phyloP scores from a whole-genome alignment of 35 echinoderm and acorn worm species.

The Ophiothrix spiculata region DNA sequence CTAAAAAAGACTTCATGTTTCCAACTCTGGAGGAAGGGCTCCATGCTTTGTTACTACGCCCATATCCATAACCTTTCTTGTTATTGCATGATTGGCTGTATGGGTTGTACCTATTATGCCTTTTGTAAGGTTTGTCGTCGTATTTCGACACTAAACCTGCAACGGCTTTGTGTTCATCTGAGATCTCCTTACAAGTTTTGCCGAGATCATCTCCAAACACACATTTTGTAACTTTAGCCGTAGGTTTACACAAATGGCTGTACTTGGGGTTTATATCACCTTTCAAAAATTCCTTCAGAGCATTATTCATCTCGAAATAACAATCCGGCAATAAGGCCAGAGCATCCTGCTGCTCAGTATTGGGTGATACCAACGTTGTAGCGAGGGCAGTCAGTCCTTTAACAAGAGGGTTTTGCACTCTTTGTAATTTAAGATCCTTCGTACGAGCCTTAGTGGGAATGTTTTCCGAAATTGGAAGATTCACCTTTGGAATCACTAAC shows the following conservation, averaged over 20 bases:
- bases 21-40: too few relatives aligned
- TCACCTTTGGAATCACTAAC: constrained; percentile 46
- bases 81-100: too few relatives aligned
- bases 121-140: too few relatives aligned
- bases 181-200: constrained; percentile 47
- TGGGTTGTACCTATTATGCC: too few relatives aligned
- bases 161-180: constrained; percentile 41
- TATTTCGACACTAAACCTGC: constrained; percentile 18
- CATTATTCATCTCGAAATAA: constrained; percentile 41
- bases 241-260: constrained; percentile 30
- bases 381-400: constrained; percentile 35
- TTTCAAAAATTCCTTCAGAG: constrained; percentile 36
- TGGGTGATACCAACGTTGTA: not conserved
- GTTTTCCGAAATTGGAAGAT: constrained; percentile 48
- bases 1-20: too few relatives aligned
- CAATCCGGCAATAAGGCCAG: constrained; percentile 25
- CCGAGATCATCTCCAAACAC: constrained; percentile 52
- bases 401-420: constrained; percentile 39
- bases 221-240: constrained; percentile 34
- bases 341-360: constrained; percentile 32
- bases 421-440: constrained; percentile 40
- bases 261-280: constrained; percentile 29
- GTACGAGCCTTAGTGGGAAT: constrained; percentile 13
- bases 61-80: too few relatives aligned
- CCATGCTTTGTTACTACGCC: too few relatives aligned